These are phyloP conservation scores for Drosophila merina DNA, from an alignment of 2,888 invertebrate genomes.

Conservation along the genomic window DNA sequence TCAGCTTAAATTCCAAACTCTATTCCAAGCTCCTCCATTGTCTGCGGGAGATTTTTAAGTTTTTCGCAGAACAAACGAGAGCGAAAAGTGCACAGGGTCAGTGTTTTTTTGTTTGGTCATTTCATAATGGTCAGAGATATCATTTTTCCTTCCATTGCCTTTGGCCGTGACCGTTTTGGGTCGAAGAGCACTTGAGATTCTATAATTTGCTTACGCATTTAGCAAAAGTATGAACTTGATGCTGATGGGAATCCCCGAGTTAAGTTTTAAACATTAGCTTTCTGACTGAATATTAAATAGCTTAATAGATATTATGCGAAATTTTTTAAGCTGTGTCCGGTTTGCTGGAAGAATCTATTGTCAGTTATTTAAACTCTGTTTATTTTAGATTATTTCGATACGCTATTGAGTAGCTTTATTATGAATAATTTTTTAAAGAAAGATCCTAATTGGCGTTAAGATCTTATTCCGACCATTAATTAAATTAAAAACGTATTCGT, in stretches of 20 bases:
- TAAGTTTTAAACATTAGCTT: constrained; percentile 44
- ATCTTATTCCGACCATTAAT: too few species aligned
- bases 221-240: constrained; percentile 9
- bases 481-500: too few species aligned
- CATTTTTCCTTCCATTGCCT: constrained; percentile 4
- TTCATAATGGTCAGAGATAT: constrained; percentile 24
- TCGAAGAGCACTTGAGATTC: constrained; percentile 32
- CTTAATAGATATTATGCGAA: constrained; percentile 8
- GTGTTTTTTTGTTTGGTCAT: constrained; percentile 5
- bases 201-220: constrained; percentile 23
- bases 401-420: not conserved
- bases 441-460: too few species aligned
- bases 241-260: constrained; percentile 23
- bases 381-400: not conserved
- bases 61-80: constrained; percentile 20
- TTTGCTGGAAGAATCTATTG: not conserved
- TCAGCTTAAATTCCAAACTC: constrained; percentile 7
- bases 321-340: not conserved
- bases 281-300: constrained; percentile 38
- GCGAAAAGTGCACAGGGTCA: constrained; percentile 45
- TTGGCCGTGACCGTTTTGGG: constrained; percentile 35
- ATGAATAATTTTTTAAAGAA: not conserved
- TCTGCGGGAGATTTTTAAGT: constrained; percentile 25
- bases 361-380: not conserved
- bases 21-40: constrained; percentile 26